Conservation (phyloP, 2,113 vertebrate species). For the Etheostoma spectabile region DNA sequence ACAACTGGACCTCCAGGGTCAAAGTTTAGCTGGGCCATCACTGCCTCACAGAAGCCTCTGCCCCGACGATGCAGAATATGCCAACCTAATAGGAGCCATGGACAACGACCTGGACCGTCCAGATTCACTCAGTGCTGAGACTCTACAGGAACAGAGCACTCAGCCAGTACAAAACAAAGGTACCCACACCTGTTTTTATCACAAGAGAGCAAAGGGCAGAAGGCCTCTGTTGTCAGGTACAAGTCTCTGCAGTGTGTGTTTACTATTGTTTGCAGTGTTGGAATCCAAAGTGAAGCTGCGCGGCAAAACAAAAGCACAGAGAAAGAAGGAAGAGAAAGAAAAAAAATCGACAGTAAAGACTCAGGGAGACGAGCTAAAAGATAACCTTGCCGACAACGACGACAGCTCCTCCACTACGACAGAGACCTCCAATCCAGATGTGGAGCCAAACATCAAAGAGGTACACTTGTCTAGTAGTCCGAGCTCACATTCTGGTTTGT, state of each 20-base stretch:
- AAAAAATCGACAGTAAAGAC: slow-evolving; percentile 88
- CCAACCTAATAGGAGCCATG: slow-evolving; percentile 94
- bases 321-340: slow-evolving; percentile 93
- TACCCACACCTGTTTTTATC: slow-evolving; percentile 63
- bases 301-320: slow-evolving; percentile 90
- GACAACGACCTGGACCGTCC: slow-evolving; percentile 96
- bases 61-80: slow-evolving; percentile 91
- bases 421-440: slow-evolving; percentile 97
- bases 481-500: background rate
- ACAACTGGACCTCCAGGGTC: slow-evolving; percentile 84
- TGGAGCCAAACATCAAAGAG: slow-evolving; percentile 93
- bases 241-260: background rate
- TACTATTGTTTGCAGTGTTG: slow-evolving; percentile 37
- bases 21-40: slow-evolving; percentile 76
- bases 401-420: slow-evolving; percentile 99
- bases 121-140: slow-evolving; percentile 79
- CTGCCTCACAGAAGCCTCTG: slow-evolving; percentile 85
- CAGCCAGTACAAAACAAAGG: slow-evolving; percentile 92
- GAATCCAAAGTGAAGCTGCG: slow-evolving; percentile 91
- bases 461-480: slow-evolving; percentile 69
- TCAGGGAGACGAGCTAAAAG: slow-evolving; percentile 92
- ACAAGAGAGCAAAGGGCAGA: too few species aligned
- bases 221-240: background rate
- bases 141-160: slow-evolving; percentile 89
- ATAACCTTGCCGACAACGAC: slow-evolving; percentile 91